Conservation (phyloP, 2,888 invertebrate genomes). For the Cerceris ruficornis region DNA sequence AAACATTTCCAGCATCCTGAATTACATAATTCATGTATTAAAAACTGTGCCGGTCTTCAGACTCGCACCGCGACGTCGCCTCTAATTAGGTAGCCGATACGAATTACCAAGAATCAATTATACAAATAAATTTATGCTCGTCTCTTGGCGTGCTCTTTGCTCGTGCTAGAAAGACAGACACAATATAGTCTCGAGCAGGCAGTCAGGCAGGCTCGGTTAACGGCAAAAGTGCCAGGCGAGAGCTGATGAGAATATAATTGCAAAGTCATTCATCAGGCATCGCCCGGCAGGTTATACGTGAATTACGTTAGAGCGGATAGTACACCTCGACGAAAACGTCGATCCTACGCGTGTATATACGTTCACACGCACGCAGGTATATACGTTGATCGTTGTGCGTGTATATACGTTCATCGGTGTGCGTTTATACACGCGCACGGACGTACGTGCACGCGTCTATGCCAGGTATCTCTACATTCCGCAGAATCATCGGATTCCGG, state of each 20-base stretch:
- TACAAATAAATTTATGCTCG: constrained; percentile 38
- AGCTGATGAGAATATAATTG: constrained; percentile 71
- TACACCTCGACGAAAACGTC: constrained; percentile 34
- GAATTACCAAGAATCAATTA: constrained; percentile 39
- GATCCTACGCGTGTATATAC: constrained; percentile 15
- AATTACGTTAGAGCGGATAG: constrained; percentile 61
- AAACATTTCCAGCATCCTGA: too few relatives aligned
- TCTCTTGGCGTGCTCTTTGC: constrained; percentile 17
- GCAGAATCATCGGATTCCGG: constrained; percentile 53
- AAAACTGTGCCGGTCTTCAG: too few relatives aligned
- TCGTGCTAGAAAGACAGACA: constrained; percentile 6
- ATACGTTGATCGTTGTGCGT: too few relatives aligned
- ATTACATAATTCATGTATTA: too few relatives aligned
- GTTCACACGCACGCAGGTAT: background rate
- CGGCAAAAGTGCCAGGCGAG: constrained; percentile 41
- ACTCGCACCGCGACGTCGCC: background rate
- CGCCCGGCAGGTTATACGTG: constrained; percentile 57
- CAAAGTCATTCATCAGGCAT: constrained; percentile 74
- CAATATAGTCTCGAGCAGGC: constrained; percentile 7
- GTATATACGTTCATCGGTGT: too few relatives aligned
- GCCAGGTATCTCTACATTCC: constrained; percentile 30
- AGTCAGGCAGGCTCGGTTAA: constrained; percentile 37
- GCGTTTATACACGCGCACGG: too few relatives aligned
- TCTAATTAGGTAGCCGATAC: background rate
- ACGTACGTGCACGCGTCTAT: background rate